Evolutionary conservation across 2,113 vertebrate species (phyloP).

Genomic region (Indicator maculatus): DNA sequence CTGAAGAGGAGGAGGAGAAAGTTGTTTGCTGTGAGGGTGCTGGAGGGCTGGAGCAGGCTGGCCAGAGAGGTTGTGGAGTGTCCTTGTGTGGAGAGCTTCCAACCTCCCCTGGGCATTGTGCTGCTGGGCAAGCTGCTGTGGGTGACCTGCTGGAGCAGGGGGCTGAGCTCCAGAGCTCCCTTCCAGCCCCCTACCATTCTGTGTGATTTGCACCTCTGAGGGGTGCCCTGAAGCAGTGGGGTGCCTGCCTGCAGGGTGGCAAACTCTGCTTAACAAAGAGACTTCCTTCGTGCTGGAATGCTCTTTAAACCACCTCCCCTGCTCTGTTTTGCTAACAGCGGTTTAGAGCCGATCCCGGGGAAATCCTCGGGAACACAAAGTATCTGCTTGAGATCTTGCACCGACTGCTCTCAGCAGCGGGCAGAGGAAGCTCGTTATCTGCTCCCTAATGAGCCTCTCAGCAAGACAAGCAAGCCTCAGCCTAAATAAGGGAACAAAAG

Average conservation of each 20-base stretch:
- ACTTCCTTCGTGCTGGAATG: neutral
- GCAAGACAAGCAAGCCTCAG: conserved; percentile 5
- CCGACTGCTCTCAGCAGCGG: neutral
- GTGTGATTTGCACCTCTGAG: neutral
- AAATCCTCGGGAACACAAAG: neutral
- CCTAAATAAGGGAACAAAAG: neutral
- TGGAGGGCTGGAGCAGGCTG: too few relatives aligned
- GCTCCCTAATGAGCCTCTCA: conserved; percentile 37
- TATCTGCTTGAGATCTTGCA: neutral
- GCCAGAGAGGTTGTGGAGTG: too few relatives aligned
- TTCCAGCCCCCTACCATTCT: too few relatives aligned
- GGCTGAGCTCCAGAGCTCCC: too few relatives aligned
- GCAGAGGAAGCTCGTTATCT: conserved; percentile 43
- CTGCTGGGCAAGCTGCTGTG: too few relatives aligned
- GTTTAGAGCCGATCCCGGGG: neutral
- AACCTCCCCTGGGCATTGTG: too few relatives aligned
- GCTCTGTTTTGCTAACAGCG: neutral
- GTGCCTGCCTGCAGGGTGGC: neutral
- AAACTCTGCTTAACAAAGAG: neutral
- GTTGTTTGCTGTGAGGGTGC: too few relatives aligned
- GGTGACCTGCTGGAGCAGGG: too few relatives aligned
- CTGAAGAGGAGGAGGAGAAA: too few relatives aligned
- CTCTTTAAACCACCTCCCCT: neutral
- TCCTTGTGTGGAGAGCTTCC: too few relatives aligned
- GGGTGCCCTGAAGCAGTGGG: neutral